phyloP scores from a whole-genome alignment of 2,888 invertebrate genomes.

The Abscondita cerata region DNA sequence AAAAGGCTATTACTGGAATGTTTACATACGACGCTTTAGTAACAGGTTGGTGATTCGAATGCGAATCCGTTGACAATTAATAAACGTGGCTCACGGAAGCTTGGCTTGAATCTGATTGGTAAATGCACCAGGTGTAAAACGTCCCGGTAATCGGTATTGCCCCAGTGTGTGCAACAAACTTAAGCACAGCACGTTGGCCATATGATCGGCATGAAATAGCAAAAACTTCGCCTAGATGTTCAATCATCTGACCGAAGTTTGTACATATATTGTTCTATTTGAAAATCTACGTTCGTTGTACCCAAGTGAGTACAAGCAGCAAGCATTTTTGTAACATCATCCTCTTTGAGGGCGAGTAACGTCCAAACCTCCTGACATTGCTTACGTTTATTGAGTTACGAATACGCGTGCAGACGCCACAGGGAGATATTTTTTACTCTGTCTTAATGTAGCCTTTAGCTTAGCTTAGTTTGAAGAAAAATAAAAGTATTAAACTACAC shows the following conservation, averaged over 20 bases:
- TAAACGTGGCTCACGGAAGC: constrained; percentile 97
- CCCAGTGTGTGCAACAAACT: constrained; percentile 98
- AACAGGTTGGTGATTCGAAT: constrained; percentile 94
- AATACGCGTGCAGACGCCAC: constrained; percentile 79
- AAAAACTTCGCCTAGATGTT: constrained; percentile 96
- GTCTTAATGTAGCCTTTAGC: no score
- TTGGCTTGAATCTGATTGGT: constrained; percentile 82
- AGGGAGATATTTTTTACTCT: constrained; percentile 71
- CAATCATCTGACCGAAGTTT: constrained; percentile 96
- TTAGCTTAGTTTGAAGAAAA: no score
- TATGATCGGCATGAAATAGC: constrained; percentile 95
- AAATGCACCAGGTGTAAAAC: constrained; percentile 89
- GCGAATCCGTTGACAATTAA: constrained; percentile 96
- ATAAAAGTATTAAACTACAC: no score
- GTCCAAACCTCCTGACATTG: constrained; percentile 97
- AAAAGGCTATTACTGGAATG: constrained; percentile 98
- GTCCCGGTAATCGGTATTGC: constrained; percentile 97
- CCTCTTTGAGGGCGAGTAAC: constrained; percentile 91
- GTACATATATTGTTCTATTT: constrained; percentile 93
- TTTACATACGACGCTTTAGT: constrained; percentile 99
- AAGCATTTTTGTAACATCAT: constrained; percentile 98
- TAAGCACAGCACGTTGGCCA: constrained; percentile 97
- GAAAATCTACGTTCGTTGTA: constrained; percentile 92
- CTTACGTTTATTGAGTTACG: constrained; percentile 78
- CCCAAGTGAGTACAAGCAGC: constrained; percentile 95